Evolutionary conservation across 1,140 invertebrate species (phyloP).

Genomic region (Galleria mellonella): DNA sequence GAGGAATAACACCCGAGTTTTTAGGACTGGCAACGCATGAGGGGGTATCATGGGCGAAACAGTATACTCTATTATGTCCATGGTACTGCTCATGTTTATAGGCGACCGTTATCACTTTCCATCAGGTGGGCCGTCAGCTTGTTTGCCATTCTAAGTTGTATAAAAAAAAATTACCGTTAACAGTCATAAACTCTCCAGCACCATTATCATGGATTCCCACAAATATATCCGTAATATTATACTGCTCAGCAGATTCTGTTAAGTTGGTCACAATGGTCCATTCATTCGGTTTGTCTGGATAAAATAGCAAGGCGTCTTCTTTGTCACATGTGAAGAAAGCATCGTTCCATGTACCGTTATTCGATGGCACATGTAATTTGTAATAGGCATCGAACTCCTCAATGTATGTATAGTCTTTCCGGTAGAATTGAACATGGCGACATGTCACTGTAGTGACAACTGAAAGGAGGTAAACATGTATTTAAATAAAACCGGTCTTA

Average conservation of each 20-base stretch:
- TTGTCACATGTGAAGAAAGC: slow-evolving; percentile 20
- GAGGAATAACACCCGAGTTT: no score
- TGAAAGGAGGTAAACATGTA: background rate
- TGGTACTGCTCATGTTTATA: no score
- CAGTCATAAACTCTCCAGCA: slow-evolving; percentile 18
- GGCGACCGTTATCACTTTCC: no score
- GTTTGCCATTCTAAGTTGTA: no score
- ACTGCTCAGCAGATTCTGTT: background rate
- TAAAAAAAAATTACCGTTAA: slow-evolving; percentile 17
- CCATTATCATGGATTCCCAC: slow-evolving; percentile 19
- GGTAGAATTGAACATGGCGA: slow-evolving; percentile 14
- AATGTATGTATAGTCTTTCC: slow-evolving; percentile 24
- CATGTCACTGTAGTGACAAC: background rate
- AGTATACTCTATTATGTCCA: no score
- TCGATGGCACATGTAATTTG: slow-evolving; percentile 16
- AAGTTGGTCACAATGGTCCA: slow-evolving; percentile 17
- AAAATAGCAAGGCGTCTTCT: slow-evolving; percentile 18
- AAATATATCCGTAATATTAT: slow-evolving; percentile 16
- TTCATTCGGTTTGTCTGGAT: slow-evolving; percentile 12
- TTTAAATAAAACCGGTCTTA: no score
- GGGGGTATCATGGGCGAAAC: no score
- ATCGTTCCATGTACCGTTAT: slow-evolving; percentile 7
- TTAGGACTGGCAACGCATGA: no score
- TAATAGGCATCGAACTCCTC: slow-evolving; percentile 26
- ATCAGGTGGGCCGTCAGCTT: no score